Base-by-base conservation (phyloP, 2,888 invertebrate genomes). In the Agrochola lychnidis region DNA sequence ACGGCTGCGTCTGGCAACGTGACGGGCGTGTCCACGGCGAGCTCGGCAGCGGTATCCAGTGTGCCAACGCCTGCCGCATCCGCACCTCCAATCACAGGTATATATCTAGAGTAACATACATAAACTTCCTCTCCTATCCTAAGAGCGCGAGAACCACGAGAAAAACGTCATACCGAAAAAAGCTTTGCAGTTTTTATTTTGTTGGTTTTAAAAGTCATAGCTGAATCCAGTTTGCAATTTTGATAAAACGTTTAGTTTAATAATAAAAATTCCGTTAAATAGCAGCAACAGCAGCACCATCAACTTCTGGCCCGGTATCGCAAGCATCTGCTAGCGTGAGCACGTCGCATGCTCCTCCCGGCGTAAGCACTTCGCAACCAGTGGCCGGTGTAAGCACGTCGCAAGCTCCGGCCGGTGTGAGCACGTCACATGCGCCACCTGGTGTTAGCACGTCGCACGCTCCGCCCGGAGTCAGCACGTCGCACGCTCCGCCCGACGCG, bases 401-500 rank as follows among this genome's bases (percentile, higher is more conserved):
- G 88, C 93, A 87, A 89, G 93, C 85, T 78, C 90, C 72, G 4
- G 78, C 71, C 2, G 85, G 93, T 59, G 89, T 91, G 53, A 94
- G 93, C 89, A 94, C 93, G 6, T 92, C 93, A 0, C 82, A 86
- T 30, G 69, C 78, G 0, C 79, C 91, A 4, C 86, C 93, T 4
- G 90, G 92, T 7, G 92, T 92, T 36, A 91, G 90, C 82, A 89
- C 93, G 14, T 90, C 93, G 2, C 90, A 92, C 62, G 79, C 89
- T 0, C 89, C 91, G 0, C 88, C 91, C 16, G 93, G 92, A 0
- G 93, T 87, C 9, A 92, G 92, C 85, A 92, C 92, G 12, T 91
- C 93, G 0, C 89, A 73, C 22, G 73, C 95, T 63, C 95, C 95
- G 69, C 92, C 94, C 10, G 95, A 95, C 75, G 91, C 93, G 22